Evolutionary conservation across 2,888 invertebrate species (phyloP).

Genomic region (Ceratothoa steindachneri): DNA sequence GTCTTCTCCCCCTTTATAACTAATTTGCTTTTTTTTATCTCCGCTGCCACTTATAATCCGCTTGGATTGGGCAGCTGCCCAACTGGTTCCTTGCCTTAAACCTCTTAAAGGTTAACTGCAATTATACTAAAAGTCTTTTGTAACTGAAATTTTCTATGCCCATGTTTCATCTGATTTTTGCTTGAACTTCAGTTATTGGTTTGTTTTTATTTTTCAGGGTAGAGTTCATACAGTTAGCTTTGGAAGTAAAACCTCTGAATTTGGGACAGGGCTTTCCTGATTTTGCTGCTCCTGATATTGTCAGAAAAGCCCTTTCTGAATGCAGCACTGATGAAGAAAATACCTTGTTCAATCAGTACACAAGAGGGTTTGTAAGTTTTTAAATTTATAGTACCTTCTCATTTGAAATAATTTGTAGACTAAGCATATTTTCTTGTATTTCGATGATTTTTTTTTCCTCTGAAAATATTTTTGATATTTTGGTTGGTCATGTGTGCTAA

Average conservation of each 20-base stretch:
- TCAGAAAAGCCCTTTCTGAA: constrained; percentile 53
- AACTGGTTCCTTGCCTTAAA: too few relatives aligned
- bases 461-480: neutral
- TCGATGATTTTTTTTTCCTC: neutral
- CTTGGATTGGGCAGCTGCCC: too few relatives aligned
- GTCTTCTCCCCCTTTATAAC: too few relatives aligned
- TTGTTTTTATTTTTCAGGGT: constrained; percentile 65
- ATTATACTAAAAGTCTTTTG: too few relatives aligned
- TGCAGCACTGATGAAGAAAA: constrained; percentile 64
- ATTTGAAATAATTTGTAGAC: neutral
- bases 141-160: too few relatives aligned
- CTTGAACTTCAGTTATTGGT: too few relatives aligned
- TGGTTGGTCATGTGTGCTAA: too few relatives aligned
- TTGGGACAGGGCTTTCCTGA: constrained; percentile 95
- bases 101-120: too few relatives aligned
- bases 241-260: constrained; percentile 81
- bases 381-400: too few relatives aligned
- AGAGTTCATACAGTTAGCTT: constrained; percentile 78
- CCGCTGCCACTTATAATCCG: too few relatives aligned
- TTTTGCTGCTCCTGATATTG: constrained; percentile 77
- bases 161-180: too few relatives aligned
- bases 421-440: neutral
- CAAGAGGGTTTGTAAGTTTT: constrained; percentile 80
- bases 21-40: too few relatives aligned
- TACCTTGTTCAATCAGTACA: constrained; percentile 82